A percentile compares a stretch with the other conserved stretches of the same genome.
phyloP scores from a whole-genome alignment of 2,888 invertebrate genomes.

The Didymodactylos carnosus region DNA sequence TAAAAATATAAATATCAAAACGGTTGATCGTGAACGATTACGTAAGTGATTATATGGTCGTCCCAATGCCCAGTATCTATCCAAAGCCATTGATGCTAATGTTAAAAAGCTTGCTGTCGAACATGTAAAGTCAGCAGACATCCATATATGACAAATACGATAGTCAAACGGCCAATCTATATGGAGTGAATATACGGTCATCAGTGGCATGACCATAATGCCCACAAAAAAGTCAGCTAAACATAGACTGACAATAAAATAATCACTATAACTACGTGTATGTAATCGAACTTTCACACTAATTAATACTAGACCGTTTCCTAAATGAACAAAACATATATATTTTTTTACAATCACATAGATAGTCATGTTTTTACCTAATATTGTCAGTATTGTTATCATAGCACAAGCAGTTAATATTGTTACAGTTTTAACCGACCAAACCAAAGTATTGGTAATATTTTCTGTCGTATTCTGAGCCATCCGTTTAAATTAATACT shows the following conservation, averaged over 20 bases:
- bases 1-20: constrained; percentile 4
- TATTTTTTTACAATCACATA: neutral
- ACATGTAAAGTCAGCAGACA: constrained; percentile 13
- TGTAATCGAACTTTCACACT: constrained; percentile 6
- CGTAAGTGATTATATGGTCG: constrained; percentile 9
- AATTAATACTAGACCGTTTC: constrained; percentile 8
- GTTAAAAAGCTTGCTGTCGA: constrained; percentile 13
- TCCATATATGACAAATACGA: constrained; percentile 6
- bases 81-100: constrained; percentile 11
- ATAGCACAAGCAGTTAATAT: neutral
- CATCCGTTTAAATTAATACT: no score
- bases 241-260: constrained; percentile 12
- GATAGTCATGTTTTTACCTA: neutral
- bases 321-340: neutral
- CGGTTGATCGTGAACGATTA: constrained; percentile 4
- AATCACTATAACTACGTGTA: neutral
- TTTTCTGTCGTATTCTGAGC: no score
- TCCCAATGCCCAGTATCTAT: constrained; percentile 9
- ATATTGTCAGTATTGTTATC: neutral
- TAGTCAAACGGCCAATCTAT: constrained; percentile 4
- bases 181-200: constrained; percentile 3
- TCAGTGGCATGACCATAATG: constrained; percentile 5
- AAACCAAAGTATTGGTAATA: neutral
- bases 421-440: neutral
- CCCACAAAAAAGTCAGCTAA: constrained; percentile 14